Evolutionary conservation across 2,113 vertebrate genomes (phyloP).

Genomic region (Physeter macrocephalus): DNA sequence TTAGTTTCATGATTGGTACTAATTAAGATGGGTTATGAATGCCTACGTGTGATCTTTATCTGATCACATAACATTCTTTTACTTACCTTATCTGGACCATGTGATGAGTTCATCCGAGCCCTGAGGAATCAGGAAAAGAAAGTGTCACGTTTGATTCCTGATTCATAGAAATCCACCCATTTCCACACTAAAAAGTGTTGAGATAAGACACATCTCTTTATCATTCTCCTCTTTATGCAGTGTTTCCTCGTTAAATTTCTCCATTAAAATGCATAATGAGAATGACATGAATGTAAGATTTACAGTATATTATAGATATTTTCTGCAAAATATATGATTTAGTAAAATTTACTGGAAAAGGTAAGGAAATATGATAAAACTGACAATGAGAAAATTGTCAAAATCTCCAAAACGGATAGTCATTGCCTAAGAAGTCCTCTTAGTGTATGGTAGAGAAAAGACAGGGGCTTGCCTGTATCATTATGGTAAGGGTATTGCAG

Average conservation of each 20-base stretch:
- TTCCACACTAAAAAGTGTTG: neutral
- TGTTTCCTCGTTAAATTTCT: neutral
- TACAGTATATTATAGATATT: neutral
- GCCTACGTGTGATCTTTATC: neutral
- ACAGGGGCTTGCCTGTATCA: fast-evolving
- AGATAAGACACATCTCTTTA: neutral
- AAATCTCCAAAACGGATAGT: neutral
- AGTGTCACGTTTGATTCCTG: neutral
- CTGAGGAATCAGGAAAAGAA: neutral
- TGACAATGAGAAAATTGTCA: neutral
- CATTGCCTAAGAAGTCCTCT: neutral
- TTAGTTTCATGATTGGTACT: neutral
- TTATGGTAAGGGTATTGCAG: too few relatives aligned
- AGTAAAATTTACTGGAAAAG: neutral
- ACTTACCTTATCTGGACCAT: neutral
- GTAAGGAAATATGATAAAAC: neutral
- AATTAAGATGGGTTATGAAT: neutral
- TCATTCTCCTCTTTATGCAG: neutral
- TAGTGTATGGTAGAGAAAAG: fast-evolving
- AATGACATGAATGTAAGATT: neutral
- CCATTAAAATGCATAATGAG: neutral
- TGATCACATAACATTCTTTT: neutral
- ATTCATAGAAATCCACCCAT: neutral
- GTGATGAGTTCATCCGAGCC: neutral
- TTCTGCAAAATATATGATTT: neutral